Evolutionary conservation across 2,113 vertebrate species (phyloP).

Genomic region (Albula goreensis): DNA sequence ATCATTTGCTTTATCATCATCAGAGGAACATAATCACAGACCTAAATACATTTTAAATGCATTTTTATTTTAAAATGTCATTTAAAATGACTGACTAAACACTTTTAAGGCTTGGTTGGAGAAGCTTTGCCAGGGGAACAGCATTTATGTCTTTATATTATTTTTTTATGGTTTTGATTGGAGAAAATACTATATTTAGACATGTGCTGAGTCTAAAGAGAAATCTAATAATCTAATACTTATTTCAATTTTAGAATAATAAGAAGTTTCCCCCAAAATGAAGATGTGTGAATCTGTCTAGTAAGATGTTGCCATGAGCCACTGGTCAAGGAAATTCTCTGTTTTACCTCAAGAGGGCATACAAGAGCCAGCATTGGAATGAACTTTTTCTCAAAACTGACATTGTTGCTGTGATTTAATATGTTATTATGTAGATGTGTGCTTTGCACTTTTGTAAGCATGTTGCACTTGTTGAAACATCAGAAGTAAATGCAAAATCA

Average conservation of each 20-base stretch:
- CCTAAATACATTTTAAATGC: not conserved
- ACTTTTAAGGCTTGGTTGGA: not conserved
- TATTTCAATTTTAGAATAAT: not conserved
- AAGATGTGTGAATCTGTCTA: not conserved
- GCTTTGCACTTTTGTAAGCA: not conserved
- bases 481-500: not conserved
- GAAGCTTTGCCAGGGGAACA: not conserved
- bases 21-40: not conserved
- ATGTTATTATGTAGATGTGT: not conserved
- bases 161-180: not conserved
- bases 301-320: not conserved
- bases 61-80: not conserved
- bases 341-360: not conserved
- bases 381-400: not conserved
- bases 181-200: not conserved
- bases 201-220: no score
- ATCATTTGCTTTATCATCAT: not conserved
- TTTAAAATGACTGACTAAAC: not conserved
- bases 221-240: no score
- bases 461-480: not conserved
- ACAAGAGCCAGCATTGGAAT: not conserved
- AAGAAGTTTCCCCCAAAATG: not conserved
- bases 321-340: not conserved
- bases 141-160: not conserved
- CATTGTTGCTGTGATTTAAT: not conserved